phyloP scores from a whole-genome alignment of 2,797 vertebrate species.

The Miichthys miiuy region DNA sequence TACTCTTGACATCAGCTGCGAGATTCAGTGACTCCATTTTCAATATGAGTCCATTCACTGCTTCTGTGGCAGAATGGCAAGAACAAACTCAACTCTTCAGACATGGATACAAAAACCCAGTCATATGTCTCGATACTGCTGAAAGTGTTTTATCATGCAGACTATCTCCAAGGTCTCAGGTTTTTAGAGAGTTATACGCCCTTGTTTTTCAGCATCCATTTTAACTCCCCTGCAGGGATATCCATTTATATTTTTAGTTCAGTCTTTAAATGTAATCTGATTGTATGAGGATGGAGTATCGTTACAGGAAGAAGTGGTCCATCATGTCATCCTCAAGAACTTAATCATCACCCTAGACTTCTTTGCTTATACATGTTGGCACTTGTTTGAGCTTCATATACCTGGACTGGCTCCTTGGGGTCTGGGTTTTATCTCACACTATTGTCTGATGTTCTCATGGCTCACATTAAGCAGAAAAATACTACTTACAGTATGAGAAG shows the following conservation, averaged over 20 bases:
- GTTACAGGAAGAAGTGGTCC: constrained; percentile 25
- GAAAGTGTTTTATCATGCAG: constrained; percentile 50
- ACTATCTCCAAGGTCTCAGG: constrained; percentile 51
- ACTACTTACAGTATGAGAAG: constrained; percentile 33
- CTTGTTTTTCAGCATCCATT: constrained; percentile 14
- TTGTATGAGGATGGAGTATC: constrained; percentile 7
- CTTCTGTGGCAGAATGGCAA: constrained; percentile 41
- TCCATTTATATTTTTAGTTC: constrained; percentile 20
- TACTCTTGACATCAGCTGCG: constrained; percentile 71
- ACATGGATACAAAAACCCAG: constrained; percentile 57
- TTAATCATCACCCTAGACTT: constrained; percentile 25
- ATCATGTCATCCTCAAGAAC: constrained; percentile 23
- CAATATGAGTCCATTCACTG: constrained; percentile 59
- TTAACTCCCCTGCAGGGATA: constrained; percentile 6
- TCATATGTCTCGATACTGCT: constrained; percentile 35
- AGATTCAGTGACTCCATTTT: constrained; percentile 69
- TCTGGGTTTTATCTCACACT: constrained; percentile 64
- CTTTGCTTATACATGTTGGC: constrained; percentile 24
- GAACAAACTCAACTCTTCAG: constrained; percentile 44
- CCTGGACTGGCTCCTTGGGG: constrained; percentile 59
- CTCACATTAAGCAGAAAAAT: constrained; percentile 38
- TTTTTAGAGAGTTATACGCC: constrained; percentile 38
- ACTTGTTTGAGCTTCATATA: constrained; percentile 52
- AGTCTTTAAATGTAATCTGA: constrained; percentile 18
- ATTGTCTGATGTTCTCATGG: constrained; percentile 44